These are phyloP conservation scores for Oreotrochilus melanogaster DNA, from an alignment of 2,113 vertebrate genomes.

Conservation along the genomic window DNA sequence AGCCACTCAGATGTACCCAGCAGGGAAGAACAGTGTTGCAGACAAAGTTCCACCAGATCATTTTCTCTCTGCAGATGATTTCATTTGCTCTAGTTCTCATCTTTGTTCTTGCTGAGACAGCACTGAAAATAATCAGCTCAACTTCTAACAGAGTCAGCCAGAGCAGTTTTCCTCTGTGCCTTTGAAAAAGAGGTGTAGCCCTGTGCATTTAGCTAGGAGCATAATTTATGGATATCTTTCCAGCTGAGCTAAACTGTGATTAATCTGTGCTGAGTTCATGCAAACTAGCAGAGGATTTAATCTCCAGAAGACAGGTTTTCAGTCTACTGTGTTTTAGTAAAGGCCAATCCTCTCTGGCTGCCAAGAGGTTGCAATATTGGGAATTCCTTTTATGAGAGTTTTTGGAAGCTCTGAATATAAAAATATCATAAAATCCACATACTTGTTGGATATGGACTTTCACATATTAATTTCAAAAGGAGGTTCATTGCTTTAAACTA, in stretches of 20 bases:
- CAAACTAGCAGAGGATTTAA: background rate
- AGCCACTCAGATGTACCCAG: background rate
- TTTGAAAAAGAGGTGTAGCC: constrained; percentile 9
- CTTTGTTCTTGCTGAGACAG: background rate
- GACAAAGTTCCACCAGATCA: background rate
- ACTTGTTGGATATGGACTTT: background rate
- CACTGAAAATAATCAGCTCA: background rate
- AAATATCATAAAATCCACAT: background rate
- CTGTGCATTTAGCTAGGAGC: background rate
- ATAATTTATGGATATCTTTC: background rate
- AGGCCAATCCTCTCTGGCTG: background rate
- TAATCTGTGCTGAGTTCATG: background rate
- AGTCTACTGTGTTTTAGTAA: background rate
- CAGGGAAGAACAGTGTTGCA: fast-evolving
- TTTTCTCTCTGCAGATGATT: background rate
- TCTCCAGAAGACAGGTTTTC: background rate
- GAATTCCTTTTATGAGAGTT: background rate
- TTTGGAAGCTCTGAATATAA: background rate
- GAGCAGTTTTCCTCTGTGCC: background rate
- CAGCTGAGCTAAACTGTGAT: background rate
- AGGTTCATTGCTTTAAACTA: background rate
- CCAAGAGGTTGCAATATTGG: background rate
- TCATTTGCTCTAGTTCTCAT: background rate
- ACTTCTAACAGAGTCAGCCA: background rate
- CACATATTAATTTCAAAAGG: background rate